A percentile compares a stretch with the other conserved stretches of the same genome.
Evolutionary conservation across 1,140 invertebrate genomes (phyloP).

Genomic region (Ctenoplectra terminalis): DNA sequence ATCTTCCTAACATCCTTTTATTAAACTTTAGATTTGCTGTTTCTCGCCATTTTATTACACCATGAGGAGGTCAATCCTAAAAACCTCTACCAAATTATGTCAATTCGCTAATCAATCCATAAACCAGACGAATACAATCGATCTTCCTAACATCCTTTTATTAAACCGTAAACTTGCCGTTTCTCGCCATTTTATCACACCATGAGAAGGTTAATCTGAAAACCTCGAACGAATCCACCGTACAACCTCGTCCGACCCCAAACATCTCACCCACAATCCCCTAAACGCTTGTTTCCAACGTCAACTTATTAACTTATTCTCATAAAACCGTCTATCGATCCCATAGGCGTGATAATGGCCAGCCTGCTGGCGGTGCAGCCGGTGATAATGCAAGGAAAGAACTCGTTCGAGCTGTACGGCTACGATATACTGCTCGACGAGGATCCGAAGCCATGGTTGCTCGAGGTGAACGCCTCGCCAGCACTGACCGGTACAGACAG

Average conservation of each 20-base stretch:
- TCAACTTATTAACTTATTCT: neutral
- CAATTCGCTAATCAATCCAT: too few relatives aligned
- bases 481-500: slow-evolving; percentile 85
- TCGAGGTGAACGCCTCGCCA: slow-evolving; percentile 87
- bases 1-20: too few relatives aligned
- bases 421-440: slow-evolving; percentile 87
- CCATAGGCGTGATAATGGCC: slow-evolving; percentile 82
- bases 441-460: slow-evolving; percentile 85
- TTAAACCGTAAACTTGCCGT: too few relatives aligned
- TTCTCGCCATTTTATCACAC: too few relatives aligned
- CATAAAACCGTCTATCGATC: slow-evolving; percentile 7
- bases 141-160: too few relatives aligned
- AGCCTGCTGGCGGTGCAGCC: slow-evolving; percentile 83
- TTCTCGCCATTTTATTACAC: too few relatives aligned
- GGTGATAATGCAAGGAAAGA: slow-evolving; percentile 79
- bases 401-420: slow-evolving; percentile 87
- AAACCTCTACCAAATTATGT: too few relatives aligned
- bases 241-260: neutral
- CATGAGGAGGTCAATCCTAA: too few relatives aligned
- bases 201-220: too few relatives aligned
- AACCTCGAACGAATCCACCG: neutral
- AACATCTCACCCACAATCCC: neutral
- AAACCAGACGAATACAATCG: too few relatives aligned
- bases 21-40: too few relatives aligned
- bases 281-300: too few relatives aligned